A percentile compares a stretch with the other conserved stretches of the same genome.
phyloP scores from a whole-genome alignment of 2,797 vertebrate species.

The Aldrovandia affinis region DNA sequence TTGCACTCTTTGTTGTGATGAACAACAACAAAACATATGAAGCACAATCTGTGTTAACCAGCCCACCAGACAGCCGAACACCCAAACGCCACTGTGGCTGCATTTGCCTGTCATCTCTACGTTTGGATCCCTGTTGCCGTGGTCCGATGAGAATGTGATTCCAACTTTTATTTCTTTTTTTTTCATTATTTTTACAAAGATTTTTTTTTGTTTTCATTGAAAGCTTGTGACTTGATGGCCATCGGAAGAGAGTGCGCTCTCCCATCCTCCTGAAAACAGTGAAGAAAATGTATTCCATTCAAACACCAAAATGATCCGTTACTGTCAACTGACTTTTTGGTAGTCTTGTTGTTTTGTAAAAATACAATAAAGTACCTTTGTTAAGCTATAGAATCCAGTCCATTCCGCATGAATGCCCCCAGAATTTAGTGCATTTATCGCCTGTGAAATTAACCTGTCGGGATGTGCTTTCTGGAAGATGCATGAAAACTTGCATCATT shows the following conservation, averaged over 20 bases:
- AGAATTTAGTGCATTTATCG: not conserved
- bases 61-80: slow-evolving; percentile 57
- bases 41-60: slow-evolving; percentile 74
- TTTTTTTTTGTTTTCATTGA: slow-evolving; percentile 51
- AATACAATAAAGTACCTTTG: slow-evolving; percentile 81
- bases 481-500: not conserved
- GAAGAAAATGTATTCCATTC: slow-evolving; percentile 65
- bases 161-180: slow-evolving; percentile 51
- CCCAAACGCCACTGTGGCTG: slow-evolving; percentile 44
- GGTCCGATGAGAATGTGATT: slow-evolving; percentile 68
- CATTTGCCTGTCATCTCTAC: slow-evolving; percentile 39
- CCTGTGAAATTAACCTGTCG: slow-evolving; percentile 10
- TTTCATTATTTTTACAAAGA: not conserved
- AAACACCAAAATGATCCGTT: slow-evolving; percentile 48
- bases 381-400: slow-evolving; percentile 53
- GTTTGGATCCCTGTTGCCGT: slow-evolving; percentile 53
- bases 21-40: slow-evolving; percentile 70
- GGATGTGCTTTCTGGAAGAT: not conserved
- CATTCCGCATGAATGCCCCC: not conserved
- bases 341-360: slow-evolving; percentile 84
- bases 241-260: slow-evolving; percentile 67
- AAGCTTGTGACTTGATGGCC: slow-evolving; percentile 54
- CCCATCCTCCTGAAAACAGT: slow-evolving; percentile 39
- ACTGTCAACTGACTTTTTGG: slow-evolving; percentile 72
- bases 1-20: slow-evolving; percentile 76